A percentile compares a stretch with the other conserved stretches of the same genome.
Conservation (phyloP, 2,888 invertebrate species). For the Trissolcus japonicus region DNA sequence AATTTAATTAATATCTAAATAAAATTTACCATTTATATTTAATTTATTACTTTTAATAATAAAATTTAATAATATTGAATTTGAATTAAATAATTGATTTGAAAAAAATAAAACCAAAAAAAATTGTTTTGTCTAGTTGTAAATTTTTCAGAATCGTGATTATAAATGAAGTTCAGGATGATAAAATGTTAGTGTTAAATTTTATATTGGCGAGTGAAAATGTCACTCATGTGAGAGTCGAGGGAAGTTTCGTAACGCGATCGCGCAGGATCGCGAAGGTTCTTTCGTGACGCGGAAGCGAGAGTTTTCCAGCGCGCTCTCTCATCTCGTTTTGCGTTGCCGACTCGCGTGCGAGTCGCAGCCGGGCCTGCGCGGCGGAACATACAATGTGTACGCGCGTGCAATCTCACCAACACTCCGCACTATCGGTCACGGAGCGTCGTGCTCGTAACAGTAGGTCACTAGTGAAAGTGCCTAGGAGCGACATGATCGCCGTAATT, state of each 20-base stretch:
- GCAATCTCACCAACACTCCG: slow-evolving; percentile 33
- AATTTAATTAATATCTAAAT: too few relatives aligned
- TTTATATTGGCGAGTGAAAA: not conserved
- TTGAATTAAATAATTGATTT: too few relatives aligned
- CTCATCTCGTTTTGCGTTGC: slow-evolving; percentile 24
- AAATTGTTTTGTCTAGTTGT: too few relatives aligned
- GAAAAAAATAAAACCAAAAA: too few relatives aligned
- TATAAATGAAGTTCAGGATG: not conserved
- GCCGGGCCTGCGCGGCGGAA: slow-evolving; percentile 28
- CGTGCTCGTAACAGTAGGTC: slow-evolving; percentile 71
- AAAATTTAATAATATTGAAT: too few relatives aligned
- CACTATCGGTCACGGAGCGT: slow-evolving; percentile 58
- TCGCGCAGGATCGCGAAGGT: slow-evolving; percentile 30
- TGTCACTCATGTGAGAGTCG: not conserved
- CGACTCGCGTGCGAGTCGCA: slow-evolving; percentile 31
- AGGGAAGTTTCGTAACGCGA: slow-evolving; percentile 36
- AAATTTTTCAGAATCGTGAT: too few relatives aligned
- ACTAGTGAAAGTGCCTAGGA: slow-evolving; percentile 74
- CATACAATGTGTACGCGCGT: slow-evolving; percentile 21
- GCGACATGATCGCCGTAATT: slow-evolving; percentile 70
- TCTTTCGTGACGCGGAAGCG: slow-evolving; percentile 43
- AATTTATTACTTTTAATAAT: too few relatives aligned
- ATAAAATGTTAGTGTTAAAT: not conserved
- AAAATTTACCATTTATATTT: too few relatives aligned
- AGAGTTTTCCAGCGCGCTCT: slow-evolving; percentile 14